Percentiles rank a stretch among this genome's conserved stretches.
Conservation (phyloP, 1,140 invertebrate species). For the Macrosteles quadrilineatus region DNA sequence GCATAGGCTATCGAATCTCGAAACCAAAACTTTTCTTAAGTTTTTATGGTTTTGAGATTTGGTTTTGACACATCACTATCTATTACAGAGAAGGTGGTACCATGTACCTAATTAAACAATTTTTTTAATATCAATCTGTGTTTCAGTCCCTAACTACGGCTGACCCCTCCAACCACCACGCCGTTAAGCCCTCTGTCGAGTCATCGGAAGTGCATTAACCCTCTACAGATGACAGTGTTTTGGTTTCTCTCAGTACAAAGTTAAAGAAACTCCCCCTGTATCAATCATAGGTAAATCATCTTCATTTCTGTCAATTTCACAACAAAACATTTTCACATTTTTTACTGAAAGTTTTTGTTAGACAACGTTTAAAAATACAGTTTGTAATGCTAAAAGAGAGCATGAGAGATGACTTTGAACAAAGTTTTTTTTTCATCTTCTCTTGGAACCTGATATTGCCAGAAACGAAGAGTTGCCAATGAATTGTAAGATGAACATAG, state of each 20-base stretch:
- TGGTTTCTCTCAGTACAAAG: constrained; percentile 16
- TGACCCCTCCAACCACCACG: constrained; percentile 64
- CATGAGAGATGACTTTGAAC: background rate
- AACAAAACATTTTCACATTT: background rate
- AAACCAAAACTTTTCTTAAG: too few species aligned
- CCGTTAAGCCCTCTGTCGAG: constrained; percentile 57
- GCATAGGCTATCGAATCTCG: too few species aligned
- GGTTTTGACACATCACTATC: too few species aligned
- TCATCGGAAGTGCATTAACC: constrained; percentile 50
- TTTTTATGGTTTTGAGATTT: too few species aligned
- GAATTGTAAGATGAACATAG: background rate
- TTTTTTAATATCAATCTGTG: too few species aligned
- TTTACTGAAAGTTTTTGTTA: too few species aligned
- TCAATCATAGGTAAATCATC: background rate
- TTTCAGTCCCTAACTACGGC: constrained; percentile 63
- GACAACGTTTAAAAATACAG: too few species aligned
- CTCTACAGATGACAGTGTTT: background rate
- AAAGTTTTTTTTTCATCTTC: constrained; percentile 4
- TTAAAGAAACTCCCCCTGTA: background rate
- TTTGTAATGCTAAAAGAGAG: too few species aligned
- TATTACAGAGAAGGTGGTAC: too few species aligned
- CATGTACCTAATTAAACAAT: too few species aligned
- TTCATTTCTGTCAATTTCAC: constrained; percentile 10
- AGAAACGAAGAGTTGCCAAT: background rate
- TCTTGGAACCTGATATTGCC: constrained; percentile 7